These are phyloP conservation scores for Phoeniculus purpureus DNA, from an alignment of 2,797 vertebrate genomes.

Conservation along the genomic window DNA sequence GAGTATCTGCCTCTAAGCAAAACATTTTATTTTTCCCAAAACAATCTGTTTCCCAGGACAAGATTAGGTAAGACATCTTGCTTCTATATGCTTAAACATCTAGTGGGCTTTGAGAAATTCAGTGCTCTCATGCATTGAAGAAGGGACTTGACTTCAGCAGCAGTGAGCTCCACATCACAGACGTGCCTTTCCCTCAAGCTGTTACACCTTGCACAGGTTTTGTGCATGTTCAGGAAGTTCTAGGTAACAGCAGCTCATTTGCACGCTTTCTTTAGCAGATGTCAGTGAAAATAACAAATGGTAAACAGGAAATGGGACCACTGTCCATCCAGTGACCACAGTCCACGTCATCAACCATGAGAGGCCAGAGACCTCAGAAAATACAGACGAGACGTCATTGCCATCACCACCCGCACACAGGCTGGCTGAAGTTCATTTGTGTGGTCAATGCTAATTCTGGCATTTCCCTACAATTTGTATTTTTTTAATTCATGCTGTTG, in stretches of 20 bases:
- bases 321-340: neutral
- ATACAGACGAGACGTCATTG: neutral
- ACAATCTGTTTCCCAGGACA: neutral
- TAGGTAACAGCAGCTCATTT: neutral
- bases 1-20: neutral
- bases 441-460: neutral
- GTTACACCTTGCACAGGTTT: neutral
- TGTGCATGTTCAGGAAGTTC: neutral
- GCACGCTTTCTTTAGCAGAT: neutral
- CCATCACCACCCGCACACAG: neutral
- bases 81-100: neutral
- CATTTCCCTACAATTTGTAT: neutral
- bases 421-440: neutral
- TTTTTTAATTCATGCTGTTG: neutral
- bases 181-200: neutral
- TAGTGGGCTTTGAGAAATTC: neutral
- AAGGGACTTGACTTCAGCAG: neutral
- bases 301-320: neutral
- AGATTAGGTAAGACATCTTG: neutral
- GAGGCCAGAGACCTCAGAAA: neutral
- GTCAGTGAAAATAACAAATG: neutral
- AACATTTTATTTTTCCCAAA: neutral
- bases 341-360: neutral
- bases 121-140: neutral
- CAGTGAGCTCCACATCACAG: neutral